phyloP scores from a whole-genome alignment of 2,888 invertebrate genomes.

The Brenthis ino region DNA sequence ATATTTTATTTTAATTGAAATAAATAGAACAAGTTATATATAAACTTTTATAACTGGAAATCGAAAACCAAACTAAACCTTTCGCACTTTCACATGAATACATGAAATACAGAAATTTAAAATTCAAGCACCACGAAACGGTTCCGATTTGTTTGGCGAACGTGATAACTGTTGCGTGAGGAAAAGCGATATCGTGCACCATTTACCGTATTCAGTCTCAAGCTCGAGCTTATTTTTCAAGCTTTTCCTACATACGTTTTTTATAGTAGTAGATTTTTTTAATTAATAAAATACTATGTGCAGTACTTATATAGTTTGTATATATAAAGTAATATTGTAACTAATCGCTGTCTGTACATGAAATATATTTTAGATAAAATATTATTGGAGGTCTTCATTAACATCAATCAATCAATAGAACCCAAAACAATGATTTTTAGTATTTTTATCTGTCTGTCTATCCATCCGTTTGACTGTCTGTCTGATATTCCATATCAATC shows the following conservation, averaged over 20 bases:
- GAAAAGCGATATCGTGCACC: conserved; percentile 15
- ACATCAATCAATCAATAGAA: too few relatives aligned
- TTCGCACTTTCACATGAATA: not conserved
- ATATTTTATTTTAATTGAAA: too few relatives aligned
- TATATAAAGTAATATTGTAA: too few relatives aligned
- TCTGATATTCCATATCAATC: too few relatives aligned
- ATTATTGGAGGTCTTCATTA: too few relatives aligned
- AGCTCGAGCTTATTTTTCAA: conserved; percentile 18
- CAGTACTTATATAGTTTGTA: too few relatives aligned
- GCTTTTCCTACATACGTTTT: conserved; percentile 6
- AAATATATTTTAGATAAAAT: too few relatives aligned
- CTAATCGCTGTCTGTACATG: too few relatives aligned
- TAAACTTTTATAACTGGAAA: not conserved
- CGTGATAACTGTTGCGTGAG: conserved; percentile 23
- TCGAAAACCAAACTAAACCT: not conserved
- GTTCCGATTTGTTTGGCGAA: conserved; percentile 18
- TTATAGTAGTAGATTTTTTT: not conserved
- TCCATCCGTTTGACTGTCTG: too few relatives aligned
- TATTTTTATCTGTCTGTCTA: too few relatives aligned
- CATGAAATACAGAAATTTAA: conserved; percentile 11
- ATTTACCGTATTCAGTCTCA: conserved; percentile 13
- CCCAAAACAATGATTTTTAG: too few relatives aligned
- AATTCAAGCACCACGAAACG: conserved; percentile 5
- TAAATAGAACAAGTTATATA: too few relatives aligned
- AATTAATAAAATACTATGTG: not conserved